A percentile compares a stretch with the other conserved stretches of the same genome.
These are phyloP conservation scores for Myotis pilosus DNA, from an alignment of 2,797 vertebrate species.

Conservation along the genomic window DNA sequence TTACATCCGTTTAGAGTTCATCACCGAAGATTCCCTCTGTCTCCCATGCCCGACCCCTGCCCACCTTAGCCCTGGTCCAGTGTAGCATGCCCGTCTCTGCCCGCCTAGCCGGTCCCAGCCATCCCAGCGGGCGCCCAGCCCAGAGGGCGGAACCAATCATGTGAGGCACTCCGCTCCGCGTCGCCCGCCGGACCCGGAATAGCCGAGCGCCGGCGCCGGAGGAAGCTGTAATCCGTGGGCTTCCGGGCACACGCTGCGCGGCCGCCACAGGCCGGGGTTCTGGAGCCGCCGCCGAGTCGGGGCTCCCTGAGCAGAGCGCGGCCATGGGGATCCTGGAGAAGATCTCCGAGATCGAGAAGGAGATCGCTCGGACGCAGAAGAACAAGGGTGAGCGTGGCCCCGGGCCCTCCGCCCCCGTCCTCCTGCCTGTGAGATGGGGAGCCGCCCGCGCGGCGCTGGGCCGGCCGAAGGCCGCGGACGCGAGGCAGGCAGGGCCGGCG, in stretches of 20 bases:
- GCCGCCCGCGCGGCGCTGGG: background rate
- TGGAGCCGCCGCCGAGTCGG: background rate
- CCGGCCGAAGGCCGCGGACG: background rate
- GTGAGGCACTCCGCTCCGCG: background rate
- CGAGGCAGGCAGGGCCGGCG: background rate
- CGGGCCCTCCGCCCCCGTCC: slow-evolving; percentile 37
- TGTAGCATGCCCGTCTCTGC: accelerated
- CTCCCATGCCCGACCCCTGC: accelerated
- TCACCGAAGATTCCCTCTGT: background rate
- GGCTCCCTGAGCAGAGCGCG: background rate
- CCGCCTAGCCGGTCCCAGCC: no score
- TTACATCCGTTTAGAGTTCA: background rate
- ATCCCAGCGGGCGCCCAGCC: accelerated
- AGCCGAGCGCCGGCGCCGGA: background rate
- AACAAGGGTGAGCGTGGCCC: slow-evolving; percentile 91
- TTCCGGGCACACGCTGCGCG: slow-evolving; percentile 43
- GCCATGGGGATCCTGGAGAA: slow-evolving; percentile 96
- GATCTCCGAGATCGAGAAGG: slow-evolving; percentile 96
- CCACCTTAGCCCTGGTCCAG: accelerated
- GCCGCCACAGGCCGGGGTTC: background rate
- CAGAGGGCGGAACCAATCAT: background rate
- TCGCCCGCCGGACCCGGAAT: slow-evolving; percentile 58
- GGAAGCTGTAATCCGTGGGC: slow-evolving; percentile 8
- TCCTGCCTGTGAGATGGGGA: slow-evolving; percentile 25
- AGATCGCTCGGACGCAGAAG: slow-evolving; percentile 97